phyloP scores from a whole-genome alignment of 2,888 invertebrate species.

The Ganaspis brasiliensis region DNA sequence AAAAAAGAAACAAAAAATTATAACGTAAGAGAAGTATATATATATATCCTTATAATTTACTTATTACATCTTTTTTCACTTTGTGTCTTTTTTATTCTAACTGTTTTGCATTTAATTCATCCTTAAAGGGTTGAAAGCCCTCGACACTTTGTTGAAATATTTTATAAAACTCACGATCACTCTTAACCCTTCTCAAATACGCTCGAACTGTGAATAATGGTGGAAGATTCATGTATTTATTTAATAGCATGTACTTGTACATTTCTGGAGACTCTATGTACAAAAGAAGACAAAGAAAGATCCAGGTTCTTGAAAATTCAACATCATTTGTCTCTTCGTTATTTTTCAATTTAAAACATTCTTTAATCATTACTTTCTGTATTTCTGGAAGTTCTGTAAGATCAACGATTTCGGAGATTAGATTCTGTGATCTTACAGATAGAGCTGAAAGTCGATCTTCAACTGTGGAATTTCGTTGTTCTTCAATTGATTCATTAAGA shows the following conservation, averaged over 20 bases:
- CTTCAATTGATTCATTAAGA: slow-evolving; percentile 16
- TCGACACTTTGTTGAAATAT: slow-evolving; percentile 69
- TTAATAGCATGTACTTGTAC: slow-evolving; percentile 68
- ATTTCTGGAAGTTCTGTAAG: slow-evolving; percentile 68
- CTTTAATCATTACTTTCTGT: slow-evolving; percentile 71
- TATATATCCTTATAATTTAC: too few relatives aligned
- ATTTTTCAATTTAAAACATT: slow-evolving; percentile 62
- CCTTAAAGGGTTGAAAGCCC: slow-evolving; percentile 58
- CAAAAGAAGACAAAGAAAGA: slow-evolving; percentile 69
- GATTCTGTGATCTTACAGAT: slow-evolving; percentile 36
- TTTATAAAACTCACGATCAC: slow-evolving; percentile 68
- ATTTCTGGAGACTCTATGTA: slow-evolving; percentile 69
- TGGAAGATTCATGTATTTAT: slow-evolving; percentile 70
- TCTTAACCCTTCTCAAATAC: slow-evolving; percentile 69
- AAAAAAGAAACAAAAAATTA: not conserved
- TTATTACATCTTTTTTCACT: too few relatives aligned
- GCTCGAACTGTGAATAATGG: slow-evolving; percentile 64
- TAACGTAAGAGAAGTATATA: too few relatives aligned
- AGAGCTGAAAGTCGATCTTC: slow-evolving; percentile 5
- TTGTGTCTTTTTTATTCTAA: not conserved
- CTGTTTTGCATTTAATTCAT: not conserved
- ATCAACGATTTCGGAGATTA: slow-evolving; percentile 57
- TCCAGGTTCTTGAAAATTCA: slow-evolving; percentile 69
- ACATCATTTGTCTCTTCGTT: slow-evolving; percentile 58
- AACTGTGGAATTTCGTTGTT: not conserved